Evolutionary conservation across 2,797 vertebrate genomes (phyloP).

Genomic region (Chromis chromis): DNA sequence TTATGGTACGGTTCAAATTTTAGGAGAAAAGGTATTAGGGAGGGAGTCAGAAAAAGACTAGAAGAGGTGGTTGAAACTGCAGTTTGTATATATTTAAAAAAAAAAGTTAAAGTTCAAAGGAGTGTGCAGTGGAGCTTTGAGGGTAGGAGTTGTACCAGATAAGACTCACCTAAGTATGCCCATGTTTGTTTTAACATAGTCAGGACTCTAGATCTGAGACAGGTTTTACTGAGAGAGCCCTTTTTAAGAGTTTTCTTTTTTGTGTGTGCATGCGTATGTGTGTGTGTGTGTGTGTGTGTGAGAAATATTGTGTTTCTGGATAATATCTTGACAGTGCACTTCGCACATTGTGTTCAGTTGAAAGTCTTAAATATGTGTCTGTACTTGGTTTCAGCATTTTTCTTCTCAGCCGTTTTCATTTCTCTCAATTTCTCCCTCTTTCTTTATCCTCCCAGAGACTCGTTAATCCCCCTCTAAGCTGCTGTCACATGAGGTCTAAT

Average conservation of each 20-base stretch:
- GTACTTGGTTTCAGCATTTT: conserved; percentile 11
- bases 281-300: neutral
- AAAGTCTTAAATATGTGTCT: neutral
- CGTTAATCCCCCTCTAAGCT: conserved; percentile 78
- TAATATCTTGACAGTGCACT: neutral
- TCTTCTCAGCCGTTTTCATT: conserved; percentile 9
- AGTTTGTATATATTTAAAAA: neutral
- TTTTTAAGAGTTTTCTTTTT: neutral
- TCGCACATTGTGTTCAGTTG: neutral
- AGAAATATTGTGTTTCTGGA: too few relatives aligned
- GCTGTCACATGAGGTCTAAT: conserved; percentile 78
- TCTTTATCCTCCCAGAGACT: conserved; percentile 42
- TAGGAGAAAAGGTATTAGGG: neutral
- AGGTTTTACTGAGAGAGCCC: neutral
- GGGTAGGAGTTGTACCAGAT: conserved; percentile 44
- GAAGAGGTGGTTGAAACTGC: conserved; percentile 1
- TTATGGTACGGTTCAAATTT: neutral
- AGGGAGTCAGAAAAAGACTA: too few relatives aligned
- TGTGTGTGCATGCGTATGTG: neutral
- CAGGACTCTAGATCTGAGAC: conserved; percentile 17
- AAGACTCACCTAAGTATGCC: conserved; percentile 43
- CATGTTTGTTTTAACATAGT: conserved; percentile 44
- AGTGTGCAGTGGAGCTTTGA: conserved; percentile 1
- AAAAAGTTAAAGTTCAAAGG: conserved; percentile 1
- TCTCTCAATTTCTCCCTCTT: conserved; percentile 24